Evolutionary conservation across 1,140 invertebrate genomes (phyloP).

Genomic region (Neodiprion lecontei): DNA sequence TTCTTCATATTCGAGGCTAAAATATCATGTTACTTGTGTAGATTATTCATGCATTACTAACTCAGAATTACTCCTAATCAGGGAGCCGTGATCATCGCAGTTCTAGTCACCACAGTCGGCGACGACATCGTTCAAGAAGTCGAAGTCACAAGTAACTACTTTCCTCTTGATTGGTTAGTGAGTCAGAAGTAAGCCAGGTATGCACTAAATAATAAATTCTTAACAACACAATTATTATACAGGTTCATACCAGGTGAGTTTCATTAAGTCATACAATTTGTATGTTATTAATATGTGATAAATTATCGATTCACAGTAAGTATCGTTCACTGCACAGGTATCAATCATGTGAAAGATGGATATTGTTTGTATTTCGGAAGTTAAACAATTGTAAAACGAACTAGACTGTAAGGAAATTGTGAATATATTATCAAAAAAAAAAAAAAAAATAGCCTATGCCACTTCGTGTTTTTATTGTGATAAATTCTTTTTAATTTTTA

Average conservation of each 20-base stretch:
- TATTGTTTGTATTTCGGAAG: neutral
- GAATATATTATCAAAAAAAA: neutral
- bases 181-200: conserved; percentile 61
- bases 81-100: conserved; percentile 56
- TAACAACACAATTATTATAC: conserved; percentile 63
- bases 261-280: conserved; percentile 57
- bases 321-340: neutral
- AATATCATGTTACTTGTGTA: conserved; percentile 3
- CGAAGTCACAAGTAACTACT: conserved; percentile 62
- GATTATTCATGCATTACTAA: conserved; percentile 4
- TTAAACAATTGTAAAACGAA: neutral
- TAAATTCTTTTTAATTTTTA: no score
- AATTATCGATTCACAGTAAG: neutral
- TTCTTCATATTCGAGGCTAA: neutral
- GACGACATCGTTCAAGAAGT: conserved; percentile 59
- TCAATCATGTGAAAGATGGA: neutral
- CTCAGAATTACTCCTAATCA: conserved; percentile 23
- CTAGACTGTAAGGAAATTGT: conserved; percentile 1
- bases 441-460: neutral
- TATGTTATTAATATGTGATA: conserved; percentile 52
- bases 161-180: conserved; percentile 64
- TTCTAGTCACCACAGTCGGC: conserved; percentile 54
- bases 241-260: conserved; percentile 61
- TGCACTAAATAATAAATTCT: conserved; percentile 59
- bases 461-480: no score